Evolutionary conservation across 2,888 invertebrate species (phyloP), one percentile per base, ranked within the genome.

Genomic region (Strigamia crassipes): DNA sequence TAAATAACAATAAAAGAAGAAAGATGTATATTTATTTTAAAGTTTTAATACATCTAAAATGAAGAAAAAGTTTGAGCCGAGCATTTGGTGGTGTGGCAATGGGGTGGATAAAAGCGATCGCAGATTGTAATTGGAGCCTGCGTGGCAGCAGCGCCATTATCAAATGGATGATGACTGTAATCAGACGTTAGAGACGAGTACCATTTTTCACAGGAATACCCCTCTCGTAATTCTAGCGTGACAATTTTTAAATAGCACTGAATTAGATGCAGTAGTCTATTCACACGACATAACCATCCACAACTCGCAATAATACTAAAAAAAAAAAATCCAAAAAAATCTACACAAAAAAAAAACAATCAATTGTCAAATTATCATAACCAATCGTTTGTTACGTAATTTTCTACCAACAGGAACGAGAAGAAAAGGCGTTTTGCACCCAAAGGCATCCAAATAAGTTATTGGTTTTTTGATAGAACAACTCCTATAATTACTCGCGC

Each of bases 111-210:
- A 73, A 73, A 73, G 73, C 73, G 73, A 31, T 56, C 73, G 23
- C n/a, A 31, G 31, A 73, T 73, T 31, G 73, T 73, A 73, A 73
- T 73, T 73, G 73, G 73, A 73, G n/a, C 73, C 13, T 73, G 73
- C 73, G 73, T 73, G 73, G 73, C 73, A 31, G 73, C 73, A 73
- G 73, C 73, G 73, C 27, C 73, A 73, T 73, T 73, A 73, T 31
- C 73, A 73, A 73, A 73, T 73, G 73, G 73, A 73, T 73, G 73
- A 73, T 73, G 73, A 73, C 73, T 73, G 73, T 73, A 73, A 73
- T 73, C 73, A 73, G 73, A 73, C 27, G 73, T 73, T 73, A 73
- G 73, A 31, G 73, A 27, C 73, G 73, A 73, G 73, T 27, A 10
- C 73, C 73, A 73, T 73, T 73, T 73, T 73, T 73, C 73, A 73